Evolutionary conservation across 1,140 invertebrate species (phyloP), one percentile per base, ranked within the genome.

Genomic region (Brachionus asplanchnoidis): DNA sequence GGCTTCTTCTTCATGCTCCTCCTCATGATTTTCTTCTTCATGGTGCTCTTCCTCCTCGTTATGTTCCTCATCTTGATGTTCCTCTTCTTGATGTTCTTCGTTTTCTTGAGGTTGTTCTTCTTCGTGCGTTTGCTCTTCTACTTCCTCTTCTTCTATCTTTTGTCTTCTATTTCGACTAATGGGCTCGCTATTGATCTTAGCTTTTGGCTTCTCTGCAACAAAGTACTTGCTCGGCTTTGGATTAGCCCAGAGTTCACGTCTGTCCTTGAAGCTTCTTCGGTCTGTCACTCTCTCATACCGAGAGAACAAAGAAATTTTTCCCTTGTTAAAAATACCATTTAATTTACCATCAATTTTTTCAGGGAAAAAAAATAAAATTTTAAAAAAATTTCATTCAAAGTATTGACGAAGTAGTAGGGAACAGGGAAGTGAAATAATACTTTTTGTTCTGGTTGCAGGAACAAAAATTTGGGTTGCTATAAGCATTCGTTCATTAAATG

Each of bases 281-380:
- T 85, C 84, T 36, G 84, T 85, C n/a, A 85, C 84, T 78, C 84
- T 70, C 68, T 85, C 84, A 26, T 85, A 85, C 32, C 84, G 73
- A n/a, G 73, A 78, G 75, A 85, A 85, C 32, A 85, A 56, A 20
- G 84, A 85, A 44, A 85, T 68, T 85, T 85, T 85, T 66, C 32
- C 20, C 84, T 84, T 56, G 20, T 78, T 28, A 56, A 32, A 56
- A 28, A 56, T 7, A 80, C 8, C 32, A 36, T 36, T 36, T 36
- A 36, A 36, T 36, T 6, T 6, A 36, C 32, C 6, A 36, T 36
- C 32, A 36, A 6, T 36, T 36, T 36, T 36, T 36, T 36, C 0
- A 36, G 6, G 5, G 6, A 36, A 44, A 65, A 20, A 40, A 32
- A 23, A 40, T 46, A 60, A 23, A 60, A 44, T 40, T 50, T 46